phyloP scores from a whole-genome alignment of 2,888 invertebrate genomes.

The Brachycybe producta region DNA sequence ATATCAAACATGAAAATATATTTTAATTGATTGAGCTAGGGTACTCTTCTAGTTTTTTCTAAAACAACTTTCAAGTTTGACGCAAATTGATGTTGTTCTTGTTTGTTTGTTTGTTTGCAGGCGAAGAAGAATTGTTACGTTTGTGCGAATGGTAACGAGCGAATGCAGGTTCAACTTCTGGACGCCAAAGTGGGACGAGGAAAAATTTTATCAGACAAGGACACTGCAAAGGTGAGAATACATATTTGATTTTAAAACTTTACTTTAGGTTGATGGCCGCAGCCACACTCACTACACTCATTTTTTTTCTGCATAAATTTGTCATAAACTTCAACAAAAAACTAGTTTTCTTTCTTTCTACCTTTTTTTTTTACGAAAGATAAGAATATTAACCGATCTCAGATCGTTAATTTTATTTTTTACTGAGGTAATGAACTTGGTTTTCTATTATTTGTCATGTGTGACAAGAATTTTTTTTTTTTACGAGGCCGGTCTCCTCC shows the following conservation, averaged over 20 bases:
- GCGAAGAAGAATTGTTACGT: slow-evolving; percentile 77
- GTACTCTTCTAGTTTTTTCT: background rate
- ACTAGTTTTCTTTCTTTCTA: no score
- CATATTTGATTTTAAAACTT: no score
- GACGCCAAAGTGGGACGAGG: slow-evolving; percentile 41
- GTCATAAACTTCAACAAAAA: background rate
- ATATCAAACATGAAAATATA: background rate
- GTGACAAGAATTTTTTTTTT: no score
- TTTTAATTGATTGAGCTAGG: background rate
- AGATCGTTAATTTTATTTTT: no score
- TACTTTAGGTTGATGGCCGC: background rate
- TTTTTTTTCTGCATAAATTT: background rate
- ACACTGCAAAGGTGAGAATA: slow-evolving; percentile 42
- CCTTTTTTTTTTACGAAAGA: no score
- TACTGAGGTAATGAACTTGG: no score
- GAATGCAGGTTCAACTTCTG: slow-evolving; percentile 54
- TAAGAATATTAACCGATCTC: no score
- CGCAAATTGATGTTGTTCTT: no score
- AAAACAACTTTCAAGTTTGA: no score
- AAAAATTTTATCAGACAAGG: slow-evolving; percentile 42
- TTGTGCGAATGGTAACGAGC: slow-evolving; percentile 80
- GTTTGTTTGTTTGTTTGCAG: no score
- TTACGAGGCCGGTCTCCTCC: no score
- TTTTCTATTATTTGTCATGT: no score
- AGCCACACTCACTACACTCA: background rate